Evolutionary conservation across 2,113 vertebrate species (phyloP).

Genomic region (Hassar affinis): DNA sequence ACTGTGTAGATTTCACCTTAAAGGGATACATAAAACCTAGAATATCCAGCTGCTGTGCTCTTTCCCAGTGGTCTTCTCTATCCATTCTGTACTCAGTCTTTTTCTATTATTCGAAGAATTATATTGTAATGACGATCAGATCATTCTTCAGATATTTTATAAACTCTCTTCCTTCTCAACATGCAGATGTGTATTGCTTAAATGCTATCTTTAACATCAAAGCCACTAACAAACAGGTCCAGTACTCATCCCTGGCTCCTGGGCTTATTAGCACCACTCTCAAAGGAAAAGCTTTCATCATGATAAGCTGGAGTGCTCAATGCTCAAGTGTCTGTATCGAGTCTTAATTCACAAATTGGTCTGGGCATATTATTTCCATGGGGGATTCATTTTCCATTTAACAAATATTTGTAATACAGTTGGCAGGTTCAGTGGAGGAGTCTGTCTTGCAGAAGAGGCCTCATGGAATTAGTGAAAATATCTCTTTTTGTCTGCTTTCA

Average conservation of each 20-base stretch:
- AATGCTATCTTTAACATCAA: slow-evolving; percentile 47
- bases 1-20: neutral
- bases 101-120: neutral
- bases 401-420: slow-evolving; percentile 52
- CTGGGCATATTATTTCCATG: slow-evolving; percentile 37
- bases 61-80: neutral
- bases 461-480: slow-evolving; percentile 16
- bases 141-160: neutral
- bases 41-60: neutral
- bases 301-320: neutral
- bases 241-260: slow-evolving; percentile 22
- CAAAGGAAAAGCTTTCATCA: slow-evolving; percentile 28
- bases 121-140: neutral
- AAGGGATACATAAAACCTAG: neutral
- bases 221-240: neutral
- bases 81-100: neutral
- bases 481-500: slow-evolving; percentile 31
- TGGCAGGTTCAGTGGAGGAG: slow-evolving; percentile 23
- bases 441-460: slow-evolving; percentile 32
- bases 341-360: slow-evolving; percentile 37
- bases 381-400: slow-evolving; percentile 45
- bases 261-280: slow-evolving; percentile 24
- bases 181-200: slow-evolving; percentile 16
- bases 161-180: neutral
- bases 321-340: slow-evolving; percentile 28